Base-by-base conservation (phyloP, 2,888 invertebrate genomes). In the Troglohyphantes excavatus region DNA sequence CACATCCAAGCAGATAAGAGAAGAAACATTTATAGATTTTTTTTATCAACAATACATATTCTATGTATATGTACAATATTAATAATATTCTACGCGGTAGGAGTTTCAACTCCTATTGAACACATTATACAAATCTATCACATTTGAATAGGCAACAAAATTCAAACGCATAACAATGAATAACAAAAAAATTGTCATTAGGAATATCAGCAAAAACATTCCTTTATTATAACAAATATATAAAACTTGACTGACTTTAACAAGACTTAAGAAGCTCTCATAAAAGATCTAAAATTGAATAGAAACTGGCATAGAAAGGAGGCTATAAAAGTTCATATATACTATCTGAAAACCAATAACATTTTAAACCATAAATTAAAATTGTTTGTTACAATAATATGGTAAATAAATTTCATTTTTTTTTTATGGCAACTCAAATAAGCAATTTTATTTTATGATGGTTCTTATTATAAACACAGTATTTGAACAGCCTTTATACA, bases 21-120 rank as follows among this genome's bases (percentile, higher is more conserved):
- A 79, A 79, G 70, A 79, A 67, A 79, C 29, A 33, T 59, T 63
- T 63, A 79, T 63, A 86, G 43, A 72, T 68, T 63, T 53, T 33
- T 33, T 53, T n/a, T 53, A 72, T 79, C 61, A 86, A 79, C 72
- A 86, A 79, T 86, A 79, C 78, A 86, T 43, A 79, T 86, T 39
- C 84, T 86, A 78, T 86, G 63, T 65, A 65, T 78, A 78, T 86
- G 78, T 78, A 86, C 78, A 86, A 79, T 86, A 86, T 85, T 68
- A 67, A 78, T 78, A 78, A 33, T 53, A 39, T 61, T 63, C 86
- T 72, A 78, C 53, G n/a, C n/a, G 68, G 39, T 46, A 79, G 43
- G 70, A 63, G 79, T 53, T 13, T 13, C 5, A 53, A n/a, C 53
- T 79, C 61, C 78, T 72, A 26, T 29, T 43, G 61, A 86, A 68